These are phyloP conservation scores for Tenthredo distinguenda DNA, from an alignment of 2,888 invertebrate species.

Conservation along the genomic window DNA sequence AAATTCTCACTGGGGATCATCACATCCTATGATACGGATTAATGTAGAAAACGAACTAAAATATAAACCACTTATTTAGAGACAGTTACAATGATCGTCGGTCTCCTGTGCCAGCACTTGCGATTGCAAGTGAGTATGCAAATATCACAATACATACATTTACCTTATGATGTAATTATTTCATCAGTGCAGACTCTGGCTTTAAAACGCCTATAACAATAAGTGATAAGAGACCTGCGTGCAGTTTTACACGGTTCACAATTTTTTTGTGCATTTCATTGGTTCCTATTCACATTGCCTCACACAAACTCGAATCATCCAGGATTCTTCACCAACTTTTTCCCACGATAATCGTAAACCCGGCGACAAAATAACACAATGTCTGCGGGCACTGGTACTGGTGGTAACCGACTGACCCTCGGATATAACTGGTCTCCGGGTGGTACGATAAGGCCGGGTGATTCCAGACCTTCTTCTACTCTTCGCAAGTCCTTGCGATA, in stretches of 20 bases:
- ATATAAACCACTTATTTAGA: constrained; percentile 29
- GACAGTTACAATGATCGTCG: constrained; percentile 29
- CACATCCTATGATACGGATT: neutral
- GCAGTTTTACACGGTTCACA: constrained; percentile 67
- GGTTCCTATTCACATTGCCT: constrained; percentile 68
- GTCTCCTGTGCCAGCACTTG: constrained; percentile 17
- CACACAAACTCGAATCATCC: constrained; percentile 76
- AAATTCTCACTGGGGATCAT: constrained; percentile 6
- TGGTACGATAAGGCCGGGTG: constrained; percentile 88
- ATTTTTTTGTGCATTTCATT: constrained; percentile 68
- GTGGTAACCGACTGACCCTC: constrained; percentile 81
- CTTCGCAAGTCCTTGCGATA: constrained; percentile 91
- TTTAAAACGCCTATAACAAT: constrained; percentile 42
- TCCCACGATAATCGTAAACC: constrained; percentile 96
- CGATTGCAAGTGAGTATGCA: constrained; percentile 30
- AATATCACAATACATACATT: constrained; percentile 43
- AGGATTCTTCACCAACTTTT: constrained; percentile 79
- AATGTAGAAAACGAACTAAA: constrained; percentile 7
- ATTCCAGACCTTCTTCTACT: constrained; percentile 87
- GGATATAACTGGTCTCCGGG: constrained; percentile 83
- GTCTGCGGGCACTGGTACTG: constrained; percentile 86
- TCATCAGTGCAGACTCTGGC: constrained; percentile 47
- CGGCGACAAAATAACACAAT: constrained; percentile 96
- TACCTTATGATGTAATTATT: constrained; percentile 49
- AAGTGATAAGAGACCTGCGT: constrained; percentile 67